Evolutionary conservation across 2,888 invertebrate genomes (phyloP).

Genomic region (Euclidia mi): DNA sequence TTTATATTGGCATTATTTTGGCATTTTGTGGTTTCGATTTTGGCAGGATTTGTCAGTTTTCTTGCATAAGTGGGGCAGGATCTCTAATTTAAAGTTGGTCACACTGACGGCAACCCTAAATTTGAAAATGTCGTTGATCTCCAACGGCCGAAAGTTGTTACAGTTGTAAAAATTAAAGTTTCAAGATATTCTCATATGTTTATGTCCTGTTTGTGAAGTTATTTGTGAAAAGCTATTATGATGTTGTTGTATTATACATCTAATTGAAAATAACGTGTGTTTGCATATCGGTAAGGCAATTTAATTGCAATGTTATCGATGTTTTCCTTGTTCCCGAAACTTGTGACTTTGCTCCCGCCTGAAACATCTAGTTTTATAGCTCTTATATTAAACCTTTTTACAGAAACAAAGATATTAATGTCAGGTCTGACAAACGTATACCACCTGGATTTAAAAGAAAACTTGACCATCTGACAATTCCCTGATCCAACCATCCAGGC

Average conservation of each 20-base stretch:
- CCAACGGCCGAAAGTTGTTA: conserved; percentile 35
- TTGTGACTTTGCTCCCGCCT: too few relatives aligned
- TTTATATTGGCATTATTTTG: too few relatives aligned
- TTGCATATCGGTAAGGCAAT: too few relatives aligned
- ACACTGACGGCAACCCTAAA: conserved; percentile 38
- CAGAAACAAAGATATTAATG: conserved; percentile 46
- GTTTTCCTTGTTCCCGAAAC: too few relatives aligned
- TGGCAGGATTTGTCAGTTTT: too few relatives aligned
- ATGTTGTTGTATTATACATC: too few relatives aligned
- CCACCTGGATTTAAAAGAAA: conserved; percentile 48
- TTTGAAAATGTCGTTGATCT: conserved; percentile 46
- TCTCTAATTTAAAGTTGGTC: too few relatives aligned
- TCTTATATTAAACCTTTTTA: conserved; percentile 45
- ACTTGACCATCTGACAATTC: conserved; percentile 52
- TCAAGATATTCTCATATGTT: conserved; percentile 16
- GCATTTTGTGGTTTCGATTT: too few relatives aligned
- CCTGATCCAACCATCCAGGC: conserved; percentile 55
- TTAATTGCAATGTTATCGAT: too few relatives aligned
- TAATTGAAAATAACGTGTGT: too few relatives aligned
- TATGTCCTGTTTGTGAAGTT: conserved; percentile 12
- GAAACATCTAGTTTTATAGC: too few relatives aligned
- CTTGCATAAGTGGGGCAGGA: too few relatives aligned
- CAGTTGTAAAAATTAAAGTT: conserved; percentile 43
- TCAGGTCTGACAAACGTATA: conserved; percentile 39
- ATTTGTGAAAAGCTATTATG: conserved; percentile 5